Base-by-base conservation (phyloP, 2,113 vertebrate species). In the Cacatua alba region DNA sequence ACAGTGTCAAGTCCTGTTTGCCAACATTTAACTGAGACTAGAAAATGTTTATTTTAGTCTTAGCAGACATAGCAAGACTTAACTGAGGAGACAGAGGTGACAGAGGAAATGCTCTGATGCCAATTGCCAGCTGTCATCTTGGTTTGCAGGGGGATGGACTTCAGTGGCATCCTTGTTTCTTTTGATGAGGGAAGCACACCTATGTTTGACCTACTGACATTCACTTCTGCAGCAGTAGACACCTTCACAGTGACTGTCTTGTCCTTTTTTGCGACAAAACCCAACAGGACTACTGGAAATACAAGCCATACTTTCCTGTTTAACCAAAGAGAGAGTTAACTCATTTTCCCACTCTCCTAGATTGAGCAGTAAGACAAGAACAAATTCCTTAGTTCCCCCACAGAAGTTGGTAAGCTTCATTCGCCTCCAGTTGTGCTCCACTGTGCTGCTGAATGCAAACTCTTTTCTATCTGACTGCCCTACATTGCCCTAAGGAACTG, bases 1-100 rank as follows among this genome's bases (percentile, higher is more conserved):
- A 2, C 19, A 72, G 31, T 57, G 28, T 70, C 69, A 89, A 68
- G 43, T 65, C 41, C 49, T 62, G 39, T 71, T 95, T 92, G 39
- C 48, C 77, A 84, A 29, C 17, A 52, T 79, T 64, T 90, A 79
- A 57, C 69, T 18, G 18, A 88, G 26, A 76, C 53, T 69, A 76
- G 44, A 59, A 92, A 41, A 62, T 25, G 11, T 91, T 95, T 92
- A 37, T 37, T 92, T 94, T 41, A 74, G 35, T 64, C 57, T 81
- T 63, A 89, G 29, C 9, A 67, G 20, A 39, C 10, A 77, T 92
- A 77, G 43, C 11, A 53, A 64, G 48, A n/a, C 33, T 88, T 75
- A 52, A 86, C 20, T 31, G 60, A 92, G 41, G n/a, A 46, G 72
- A 23, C 44, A 26, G 53, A 62, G 15, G 33, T 35, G 60, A 48